phyloP scores from a whole-genome alignment of 1,140 invertebrate species.

The Drosophila auraria region DNA sequence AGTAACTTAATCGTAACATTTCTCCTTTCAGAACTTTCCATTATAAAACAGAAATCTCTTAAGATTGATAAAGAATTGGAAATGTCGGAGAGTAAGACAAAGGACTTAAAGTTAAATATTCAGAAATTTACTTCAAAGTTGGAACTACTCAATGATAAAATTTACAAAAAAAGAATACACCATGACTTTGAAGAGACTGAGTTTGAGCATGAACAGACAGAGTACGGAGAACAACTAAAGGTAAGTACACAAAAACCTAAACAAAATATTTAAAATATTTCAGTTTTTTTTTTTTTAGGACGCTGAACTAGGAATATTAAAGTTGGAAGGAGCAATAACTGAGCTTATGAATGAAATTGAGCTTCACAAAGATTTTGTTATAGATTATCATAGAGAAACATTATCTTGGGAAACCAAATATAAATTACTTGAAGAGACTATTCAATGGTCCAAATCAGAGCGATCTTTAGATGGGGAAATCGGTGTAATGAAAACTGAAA shows the following conservation, averaged over 20 bases:
- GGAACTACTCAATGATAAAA: constrained; percentile 87
- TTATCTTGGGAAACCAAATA: constrained; percentile 93
- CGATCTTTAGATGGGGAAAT: constrained; percentile 88
- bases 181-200: constrained; percentile 88
- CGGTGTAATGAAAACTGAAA: constrained; percentile 90
- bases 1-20: no score
- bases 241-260: constrained; percentile 77
- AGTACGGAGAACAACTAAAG: constrained; percentile 86
- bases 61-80: constrained; percentile 89
- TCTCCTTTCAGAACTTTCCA: constrained; percentile 87
- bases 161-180: constrained; percentile 87
- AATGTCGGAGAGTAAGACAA: constrained; percentile 86
- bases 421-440: constrained; percentile 89
- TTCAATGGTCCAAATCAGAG: constrained; percentile 88
- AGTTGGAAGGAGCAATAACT: constrained; percentile 89
- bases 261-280: constrained; percentile 48
- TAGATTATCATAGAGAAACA: constrained; percentile 88
- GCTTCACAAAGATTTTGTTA: constrained; percentile 87
- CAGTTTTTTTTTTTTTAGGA: constrained; percentile 80
- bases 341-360: constrained; percentile 89
- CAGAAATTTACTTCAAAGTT: constrained; percentile 87
- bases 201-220: constrained; percentile 86
- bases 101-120: constrained; percentile 87
- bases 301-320: constrained; percentile 88
- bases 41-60: constrained; percentile 91